Conservation (phyloP, 1,140 invertebrate species). For the Ceratina australensis region DNA sequence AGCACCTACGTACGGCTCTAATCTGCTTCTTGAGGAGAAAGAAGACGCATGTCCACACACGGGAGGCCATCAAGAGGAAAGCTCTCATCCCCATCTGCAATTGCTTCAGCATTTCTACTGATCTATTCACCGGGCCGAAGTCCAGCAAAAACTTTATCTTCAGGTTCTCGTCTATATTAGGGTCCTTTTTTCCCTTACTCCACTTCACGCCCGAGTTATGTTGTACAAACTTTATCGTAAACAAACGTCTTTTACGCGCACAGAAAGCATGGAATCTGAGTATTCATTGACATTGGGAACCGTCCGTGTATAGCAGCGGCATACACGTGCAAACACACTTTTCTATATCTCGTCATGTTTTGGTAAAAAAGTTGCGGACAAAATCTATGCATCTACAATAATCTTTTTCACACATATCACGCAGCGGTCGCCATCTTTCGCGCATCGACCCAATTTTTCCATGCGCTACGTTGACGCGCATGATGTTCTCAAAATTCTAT, state of each 20-base stretch:
- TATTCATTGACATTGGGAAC: constrained; percentile 34
- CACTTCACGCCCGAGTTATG: constrained; percentile 36
- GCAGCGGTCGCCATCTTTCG: constrained; percentile 74
- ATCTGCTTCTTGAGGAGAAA: constrained; percentile 97
- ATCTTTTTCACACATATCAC: constrained; percentile 63
- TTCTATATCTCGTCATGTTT: constrained; percentile 55
- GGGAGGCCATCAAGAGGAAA: constrained; percentile 95
- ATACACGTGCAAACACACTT: constrained; percentile 39
- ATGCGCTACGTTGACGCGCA: constrained; percentile 57
- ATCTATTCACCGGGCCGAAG: constrained; percentile 73
- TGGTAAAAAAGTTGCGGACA: constrained; percentile 32
- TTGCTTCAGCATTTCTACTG: constrained; percentile 92
- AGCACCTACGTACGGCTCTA: constrained; percentile 91
- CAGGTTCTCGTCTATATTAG: constrained; percentile 53
- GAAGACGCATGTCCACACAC: constrained; percentile 98
- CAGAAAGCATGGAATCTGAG: constrained; percentile 25
- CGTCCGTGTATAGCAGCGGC: constrained; percentile 9
- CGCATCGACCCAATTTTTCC: constrained; percentile 77
- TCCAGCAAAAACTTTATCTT: constrained; percentile 69
- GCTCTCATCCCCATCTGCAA: constrained; percentile 98
- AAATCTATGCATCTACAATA: constrained; percentile 7
- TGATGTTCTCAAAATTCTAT: constrained; percentile 42
- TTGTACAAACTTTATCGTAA: constrained; percentile 49
- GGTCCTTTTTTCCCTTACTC: constrained; percentile 36
- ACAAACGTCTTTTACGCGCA: constrained; percentile 47